These are phyloP conservation scores for Asteroscopus sphinx DNA, from an alignment of 2,888 invertebrate genomes.

Conservation along the genomic window DNA sequence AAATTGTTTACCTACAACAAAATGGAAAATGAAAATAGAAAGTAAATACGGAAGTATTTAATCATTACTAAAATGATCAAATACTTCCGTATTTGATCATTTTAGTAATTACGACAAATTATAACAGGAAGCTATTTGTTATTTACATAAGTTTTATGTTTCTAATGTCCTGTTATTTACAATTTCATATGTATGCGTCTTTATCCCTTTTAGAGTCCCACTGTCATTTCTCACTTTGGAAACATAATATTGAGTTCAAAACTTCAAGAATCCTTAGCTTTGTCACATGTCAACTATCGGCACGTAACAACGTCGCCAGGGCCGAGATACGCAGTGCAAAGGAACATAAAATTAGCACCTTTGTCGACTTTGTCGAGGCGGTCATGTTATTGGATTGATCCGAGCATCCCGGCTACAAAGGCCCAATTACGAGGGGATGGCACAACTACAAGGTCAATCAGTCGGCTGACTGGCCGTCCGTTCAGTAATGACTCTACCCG, in stretches of 20 bases:
- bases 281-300: slow-evolving; percentile 20
- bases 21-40: too few relatives aligned
- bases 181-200: not conserved
- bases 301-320: slow-evolving; percentile 46
- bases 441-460: slow-evolving; percentile 80
- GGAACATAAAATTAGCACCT: slow-evolving; percentile 69
- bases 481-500: slow-evolving; percentile 61
- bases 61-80: too few relatives aligned
- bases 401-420: slow-evolving; percentile 79
- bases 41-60: too few relatives aligned
- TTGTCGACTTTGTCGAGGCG: slow-evolving; percentile 65
- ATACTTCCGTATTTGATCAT: too few relatives aligned
- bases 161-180: not conserved
- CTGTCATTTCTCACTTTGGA: not conserved
- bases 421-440: slow-evolving; percentile 79
- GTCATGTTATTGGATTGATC: slow-evolving; percentile 80
- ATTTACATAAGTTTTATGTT: not conserved
- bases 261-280: slow-evolving; percentile 19
- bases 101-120: too few relatives aligned
- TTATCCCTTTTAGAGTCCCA: not conserved
- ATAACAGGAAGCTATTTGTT: too few relatives aligned
- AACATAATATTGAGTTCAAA: slow-evolving; percentile 8
- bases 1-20: too few relatives aligned
- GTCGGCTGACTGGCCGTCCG: slow-evolving; percentile 51
- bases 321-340: slow-evolving; percentile 58